phyloP scores from a whole-genome alignment of 53 echinoderm and acorn worm genomes.

The Crossaster papposus region DNA sequence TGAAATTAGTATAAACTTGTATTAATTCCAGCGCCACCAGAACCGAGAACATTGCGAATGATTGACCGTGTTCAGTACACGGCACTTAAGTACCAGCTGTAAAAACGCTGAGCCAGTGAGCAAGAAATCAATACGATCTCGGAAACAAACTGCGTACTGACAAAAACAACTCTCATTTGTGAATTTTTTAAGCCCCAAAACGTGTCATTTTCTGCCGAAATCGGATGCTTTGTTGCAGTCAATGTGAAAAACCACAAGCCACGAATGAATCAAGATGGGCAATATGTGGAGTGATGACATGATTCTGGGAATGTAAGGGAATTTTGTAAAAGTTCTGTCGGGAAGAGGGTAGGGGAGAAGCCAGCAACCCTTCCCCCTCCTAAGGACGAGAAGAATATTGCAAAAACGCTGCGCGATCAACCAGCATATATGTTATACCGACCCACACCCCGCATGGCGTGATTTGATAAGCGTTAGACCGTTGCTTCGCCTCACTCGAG shows the following conservation, averaged over 20 bases:
- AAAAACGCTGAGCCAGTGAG: background rate
- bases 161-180: too few relatives aligned
- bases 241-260: too few relatives aligned
- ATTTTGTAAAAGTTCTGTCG: too few relatives aligned
- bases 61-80: background rate
- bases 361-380: too few relatives aligned
- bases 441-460: background rate
- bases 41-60: background rate
- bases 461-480: slow-evolving; percentile 36
- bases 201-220: too few relatives aligned
- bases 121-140: background rate
- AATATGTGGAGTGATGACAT: too few relatives aligned
- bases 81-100: background rate
- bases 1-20: background rate
- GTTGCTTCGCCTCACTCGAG: background rate
- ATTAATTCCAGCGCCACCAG: background rate
- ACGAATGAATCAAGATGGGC: too few relatives aligned
- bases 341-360: too few relatives aligned
- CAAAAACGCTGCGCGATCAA: background rate
- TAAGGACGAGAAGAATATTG: too few relatives aligned
- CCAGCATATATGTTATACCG: background rate
- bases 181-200: too few relatives aligned
- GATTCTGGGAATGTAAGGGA: too few relatives aligned
- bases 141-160: background rate
- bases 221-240: too few relatives aligned